phyloP scores from a whole-genome alignment of 2,797 vertebrate genomes.

The Liparis tanakae region DNA sequence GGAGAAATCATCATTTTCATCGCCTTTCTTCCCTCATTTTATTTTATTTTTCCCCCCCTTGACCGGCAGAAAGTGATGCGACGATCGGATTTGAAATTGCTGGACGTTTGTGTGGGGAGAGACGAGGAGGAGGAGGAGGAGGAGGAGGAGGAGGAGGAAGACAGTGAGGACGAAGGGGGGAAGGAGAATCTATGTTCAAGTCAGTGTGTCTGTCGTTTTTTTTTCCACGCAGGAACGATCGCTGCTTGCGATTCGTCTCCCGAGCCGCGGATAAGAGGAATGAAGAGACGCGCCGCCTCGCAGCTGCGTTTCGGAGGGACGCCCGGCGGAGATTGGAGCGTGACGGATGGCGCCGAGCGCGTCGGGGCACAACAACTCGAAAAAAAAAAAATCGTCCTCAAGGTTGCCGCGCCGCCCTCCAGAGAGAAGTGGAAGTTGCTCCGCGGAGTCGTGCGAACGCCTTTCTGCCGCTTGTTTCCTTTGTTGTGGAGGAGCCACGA shows the following conservation, averaged over 20 bases:
- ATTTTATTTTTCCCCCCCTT: constrained; percentile 32
- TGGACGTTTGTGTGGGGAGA: constrained; percentile 54
- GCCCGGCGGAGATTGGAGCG: constrained; percentile 51
- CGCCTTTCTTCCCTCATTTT: constrained; percentile 44
- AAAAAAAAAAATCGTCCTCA: constrained; percentile 59
- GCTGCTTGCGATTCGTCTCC: constrained; percentile 68
- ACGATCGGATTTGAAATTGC: constrained; percentile 76
- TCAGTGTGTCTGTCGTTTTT: constrained; percentile 56
- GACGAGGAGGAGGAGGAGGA: background rate
- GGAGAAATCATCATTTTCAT: constrained; percentile 74
- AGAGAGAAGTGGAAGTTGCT: constrained; percentile 6
- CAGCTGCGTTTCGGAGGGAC: constrained; percentile 34
- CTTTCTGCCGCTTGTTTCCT: background rate
- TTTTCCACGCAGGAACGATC: constrained; percentile 56
- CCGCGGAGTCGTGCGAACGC: constrained; percentile 52
- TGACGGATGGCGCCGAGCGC: constrained; percentile 66
- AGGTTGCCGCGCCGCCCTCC: constrained; percentile 38
- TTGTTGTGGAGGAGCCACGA: background rate
- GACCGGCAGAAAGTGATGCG: constrained; percentile 74
- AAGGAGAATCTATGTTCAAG: constrained; percentile 51
- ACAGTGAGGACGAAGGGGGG: background rate
- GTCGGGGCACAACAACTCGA: constrained; percentile 48
- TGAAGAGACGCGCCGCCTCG: constrained; percentile 58
- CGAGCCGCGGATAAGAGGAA: constrained; percentile 66
- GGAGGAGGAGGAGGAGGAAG: background rate